These are phyloP conservation scores for Drosophila aff. DNA, from an alignment of 1,140 invertebrate species.

Conservation along the genomic window DNA sequence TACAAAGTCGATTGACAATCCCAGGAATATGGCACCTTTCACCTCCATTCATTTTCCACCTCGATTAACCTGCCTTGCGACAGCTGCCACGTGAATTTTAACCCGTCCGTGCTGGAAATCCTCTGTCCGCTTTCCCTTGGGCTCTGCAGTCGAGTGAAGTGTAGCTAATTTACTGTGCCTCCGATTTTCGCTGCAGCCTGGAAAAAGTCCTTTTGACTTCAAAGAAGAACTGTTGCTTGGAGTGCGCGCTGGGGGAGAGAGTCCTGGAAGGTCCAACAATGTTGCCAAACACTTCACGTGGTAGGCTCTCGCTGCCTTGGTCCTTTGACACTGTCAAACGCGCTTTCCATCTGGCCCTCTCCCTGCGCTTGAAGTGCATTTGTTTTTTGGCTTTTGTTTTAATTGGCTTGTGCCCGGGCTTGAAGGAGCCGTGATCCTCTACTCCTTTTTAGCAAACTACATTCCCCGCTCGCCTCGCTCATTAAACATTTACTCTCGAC, in stretches of 20 bases:
- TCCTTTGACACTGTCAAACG: conserved; percentile 77
- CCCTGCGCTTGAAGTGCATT: conserved; percentile 68
- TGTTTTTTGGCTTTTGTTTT: conserved; percentile 83
- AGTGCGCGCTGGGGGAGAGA: conserved; percentile 45
- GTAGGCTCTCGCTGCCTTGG: conserved; percentile 49
- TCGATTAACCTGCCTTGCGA: conserved; percentile 41
- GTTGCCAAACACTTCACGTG: conserved; percentile 79
- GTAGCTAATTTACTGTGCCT: conserved; percentile 75
- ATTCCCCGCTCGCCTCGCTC: conserved; percentile 51
- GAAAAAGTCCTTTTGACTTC: conserved; percentile 72
- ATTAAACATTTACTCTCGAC: conserved; percentile 81
- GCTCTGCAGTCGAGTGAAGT: conserved; percentile 37
- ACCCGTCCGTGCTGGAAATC: neutral
- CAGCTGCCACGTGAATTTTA: conserved; percentile 47
- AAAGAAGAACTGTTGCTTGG: conserved; percentile 82
- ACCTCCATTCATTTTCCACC: conserved; percentile 22
- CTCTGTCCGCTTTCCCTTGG: conserved; percentile 11
- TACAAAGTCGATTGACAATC: neutral
- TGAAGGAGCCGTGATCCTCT: conserved; percentile 67
- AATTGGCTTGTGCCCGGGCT: conserved; percentile 72
- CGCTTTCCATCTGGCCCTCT: conserved; percentile 24
- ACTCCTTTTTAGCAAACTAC: conserved; percentile 66
- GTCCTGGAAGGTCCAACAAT: conserved; percentile 47
- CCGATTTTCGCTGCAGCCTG: conserved; percentile 32
- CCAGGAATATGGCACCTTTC: neutral